Percentiles rank a stretch among this genome's conserved stretches.
phyloP scores from a whole-genome alignment of 2,113 vertebrate genomes.

The Syrmaticus mikado region DNA sequence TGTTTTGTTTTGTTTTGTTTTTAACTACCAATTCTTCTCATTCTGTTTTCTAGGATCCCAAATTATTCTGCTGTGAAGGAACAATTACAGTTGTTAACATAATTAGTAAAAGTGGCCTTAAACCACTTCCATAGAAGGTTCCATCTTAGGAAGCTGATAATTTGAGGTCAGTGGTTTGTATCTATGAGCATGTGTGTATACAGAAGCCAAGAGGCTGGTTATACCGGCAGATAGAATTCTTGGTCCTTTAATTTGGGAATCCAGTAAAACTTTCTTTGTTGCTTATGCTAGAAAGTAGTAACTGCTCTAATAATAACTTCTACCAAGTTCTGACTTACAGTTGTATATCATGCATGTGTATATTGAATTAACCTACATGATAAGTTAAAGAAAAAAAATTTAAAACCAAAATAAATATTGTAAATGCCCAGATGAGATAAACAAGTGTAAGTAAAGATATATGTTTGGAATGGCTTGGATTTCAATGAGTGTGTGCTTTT shows the following conservation, averaged over 20 bases:
- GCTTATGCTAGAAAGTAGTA: neutral
- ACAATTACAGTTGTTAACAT: neutral
- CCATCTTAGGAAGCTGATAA: neutral
- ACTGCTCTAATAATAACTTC: neutral
- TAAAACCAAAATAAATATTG: neutral
- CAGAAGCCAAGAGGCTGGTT: neutral
- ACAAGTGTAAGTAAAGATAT: neutral
- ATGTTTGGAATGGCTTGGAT: neutral
- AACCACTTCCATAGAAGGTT: neutral
- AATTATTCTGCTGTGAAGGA: neutral
- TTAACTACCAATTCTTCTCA: neutral
- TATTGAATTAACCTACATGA: neutral
- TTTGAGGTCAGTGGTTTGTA: neutral
- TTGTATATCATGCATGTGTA: neutral
- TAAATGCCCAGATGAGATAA: neutral
- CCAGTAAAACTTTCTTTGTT: neutral
- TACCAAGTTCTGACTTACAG: neutral
- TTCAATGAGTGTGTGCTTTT: neutral
- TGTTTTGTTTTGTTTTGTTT: neutral
- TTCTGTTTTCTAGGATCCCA: neutral
- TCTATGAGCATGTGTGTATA: rapidly evolving
- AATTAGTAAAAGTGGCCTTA: neutral
- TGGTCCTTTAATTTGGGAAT: neutral
- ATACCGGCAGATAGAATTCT: neutral
- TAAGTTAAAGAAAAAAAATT: neutral